These are phyloP conservation scores for Megalops atlanticus DNA, from an alignment of 2,113 vertebrate genomes.

Conservation along the genomic window DNA sequence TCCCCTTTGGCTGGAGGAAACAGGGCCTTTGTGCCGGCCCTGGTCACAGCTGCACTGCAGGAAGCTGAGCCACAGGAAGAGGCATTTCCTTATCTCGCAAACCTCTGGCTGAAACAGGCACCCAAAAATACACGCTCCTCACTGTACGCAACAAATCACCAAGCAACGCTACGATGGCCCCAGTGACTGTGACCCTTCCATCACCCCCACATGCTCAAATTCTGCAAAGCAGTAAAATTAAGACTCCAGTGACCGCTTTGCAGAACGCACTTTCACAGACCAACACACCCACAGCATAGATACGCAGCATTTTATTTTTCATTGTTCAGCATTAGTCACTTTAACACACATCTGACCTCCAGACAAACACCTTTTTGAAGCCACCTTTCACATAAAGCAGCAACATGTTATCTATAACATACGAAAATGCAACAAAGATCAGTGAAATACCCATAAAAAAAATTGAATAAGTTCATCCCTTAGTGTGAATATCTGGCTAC, in stretches of 20 bases:
- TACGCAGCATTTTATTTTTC: too few relatives aligned
- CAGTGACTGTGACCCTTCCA: not conserved
- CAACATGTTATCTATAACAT: not conserved
- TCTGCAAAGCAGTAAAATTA: not conserved
- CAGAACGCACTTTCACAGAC: too few relatives aligned
- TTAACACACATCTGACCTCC: not conserved
- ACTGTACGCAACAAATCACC: not conserved
- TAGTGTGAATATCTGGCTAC: not conserved
- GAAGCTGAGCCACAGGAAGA: slow-evolving; percentile 52
- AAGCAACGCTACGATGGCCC: not conserved
- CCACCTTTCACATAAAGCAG: not conserved
- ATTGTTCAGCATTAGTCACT: not conserved
- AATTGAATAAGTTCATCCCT: slow-evolving; percentile 4
- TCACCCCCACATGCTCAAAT: not conserved
- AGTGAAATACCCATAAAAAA: not conserved
- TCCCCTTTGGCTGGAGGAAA: not conserved
- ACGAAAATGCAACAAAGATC: slow-evolving; percentile 2
- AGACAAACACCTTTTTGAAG: slow-evolving; percentile 12
- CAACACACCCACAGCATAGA: too few relatives aligned
- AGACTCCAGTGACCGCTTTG: too few relatives aligned
- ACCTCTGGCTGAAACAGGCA: slow-evolving; percentile 24
- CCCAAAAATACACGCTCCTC: slow-evolving; percentile 14
- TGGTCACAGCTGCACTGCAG: slow-evolving; percentile 27
- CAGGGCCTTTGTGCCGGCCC: slow-evolving; percentile 25
- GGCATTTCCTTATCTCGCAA: slow-evolving; percentile 43